Evolutionary conservation across 2,797 vertebrate genomes (phyloP).

Genomic region (Smutsia gigantea): DNA sequence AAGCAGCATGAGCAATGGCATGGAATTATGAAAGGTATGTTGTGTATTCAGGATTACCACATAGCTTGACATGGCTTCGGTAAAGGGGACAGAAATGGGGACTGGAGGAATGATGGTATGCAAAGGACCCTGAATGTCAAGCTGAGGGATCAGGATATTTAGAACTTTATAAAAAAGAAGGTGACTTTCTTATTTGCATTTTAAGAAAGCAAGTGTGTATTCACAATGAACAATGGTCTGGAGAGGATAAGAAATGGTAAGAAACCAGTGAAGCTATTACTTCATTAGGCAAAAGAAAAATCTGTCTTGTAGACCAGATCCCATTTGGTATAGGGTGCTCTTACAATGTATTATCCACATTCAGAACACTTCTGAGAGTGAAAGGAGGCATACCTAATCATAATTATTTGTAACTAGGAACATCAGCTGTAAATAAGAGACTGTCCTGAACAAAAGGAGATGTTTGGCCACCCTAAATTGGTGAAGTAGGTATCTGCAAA

Average conservation of each 20-base stretch:
- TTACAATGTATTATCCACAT: background rate
- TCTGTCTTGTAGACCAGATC: background rate
- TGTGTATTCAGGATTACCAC: background rate
- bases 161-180: background rate
- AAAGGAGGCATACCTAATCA: background rate
- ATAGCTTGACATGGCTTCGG: background rate
- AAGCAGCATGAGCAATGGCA: background rate
- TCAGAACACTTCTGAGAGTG: background rate
- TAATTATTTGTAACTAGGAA: background rate
- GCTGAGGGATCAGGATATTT: background rate
- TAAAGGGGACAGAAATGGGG: background rate
- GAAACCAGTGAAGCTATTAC: background rate
- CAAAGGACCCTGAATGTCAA: background rate
- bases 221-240: background rate
- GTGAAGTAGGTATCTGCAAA: background rate
- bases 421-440: background rate
- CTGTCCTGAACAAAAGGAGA: background rate
- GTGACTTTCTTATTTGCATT: background rate
- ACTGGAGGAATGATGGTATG: background rate
- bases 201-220: background rate
- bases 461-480: background rate
- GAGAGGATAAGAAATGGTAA: background rate
- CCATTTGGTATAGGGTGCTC: background rate
- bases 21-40: background rate
- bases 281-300: background rate